Evolutionary conservation across 2,797 vertebrate genomes (phyloP).

Genomic region (Sylvia borin): DNA sequence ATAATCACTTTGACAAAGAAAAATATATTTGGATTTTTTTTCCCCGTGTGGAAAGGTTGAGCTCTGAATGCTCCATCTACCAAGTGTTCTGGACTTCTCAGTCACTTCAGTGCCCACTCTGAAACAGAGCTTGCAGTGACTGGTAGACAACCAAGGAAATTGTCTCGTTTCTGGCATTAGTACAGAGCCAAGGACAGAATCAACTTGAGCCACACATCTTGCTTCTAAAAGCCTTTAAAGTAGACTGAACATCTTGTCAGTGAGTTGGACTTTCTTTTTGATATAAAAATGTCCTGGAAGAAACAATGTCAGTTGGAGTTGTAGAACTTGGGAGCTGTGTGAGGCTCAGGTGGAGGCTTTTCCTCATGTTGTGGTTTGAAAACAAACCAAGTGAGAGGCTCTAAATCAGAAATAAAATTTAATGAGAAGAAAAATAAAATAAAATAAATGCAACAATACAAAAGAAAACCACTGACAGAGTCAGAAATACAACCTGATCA

Average conservation of each 20-base stretch:
- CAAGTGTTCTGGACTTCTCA: neutral
- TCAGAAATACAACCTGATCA: too few species aligned
- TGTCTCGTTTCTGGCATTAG: neutral
- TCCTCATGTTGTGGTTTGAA: too few species aligned
- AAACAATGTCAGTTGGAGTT: rapidly evolving
- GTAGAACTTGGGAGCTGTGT: neutral
- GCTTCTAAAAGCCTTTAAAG: neutral
- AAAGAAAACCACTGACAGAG: too few species aligned
- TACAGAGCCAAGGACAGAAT: neutral
- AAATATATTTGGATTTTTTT: constrained; percentile 27
- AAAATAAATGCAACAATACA: too few species aligned
- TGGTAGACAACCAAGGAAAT: neutral
- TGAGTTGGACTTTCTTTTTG: neutral
- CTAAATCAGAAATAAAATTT: too few species aligned
- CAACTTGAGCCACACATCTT: neutral
- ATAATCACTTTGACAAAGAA: constrained; percentile 70
- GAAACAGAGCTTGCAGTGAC: neutral
- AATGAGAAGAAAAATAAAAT: too few species aligned
- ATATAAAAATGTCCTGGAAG: neutral
- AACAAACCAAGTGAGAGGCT: too few species aligned
- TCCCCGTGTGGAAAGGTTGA: neutral
- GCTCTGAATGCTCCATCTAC: neutral
- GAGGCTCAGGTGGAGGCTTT: neutral
- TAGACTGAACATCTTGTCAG: neutral
- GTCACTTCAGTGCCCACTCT: neutral